Evolutionary conservation across 1,140 invertebrate species (phyloP).

Genomic region (Hestina assimilis): DNA sequence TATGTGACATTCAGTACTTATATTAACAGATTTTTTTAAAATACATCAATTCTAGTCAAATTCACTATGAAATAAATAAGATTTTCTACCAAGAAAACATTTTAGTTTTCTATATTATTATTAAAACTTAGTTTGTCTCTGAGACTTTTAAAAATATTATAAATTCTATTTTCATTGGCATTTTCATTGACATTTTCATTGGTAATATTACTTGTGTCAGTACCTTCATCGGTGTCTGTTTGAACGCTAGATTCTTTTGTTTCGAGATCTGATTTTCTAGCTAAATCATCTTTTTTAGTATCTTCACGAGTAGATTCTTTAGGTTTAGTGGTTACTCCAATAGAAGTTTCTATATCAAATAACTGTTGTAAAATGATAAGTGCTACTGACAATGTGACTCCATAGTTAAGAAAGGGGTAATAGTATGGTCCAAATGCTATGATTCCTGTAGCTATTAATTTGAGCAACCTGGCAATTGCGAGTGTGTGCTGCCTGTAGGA

Average conservation of each 20-base stretch:
- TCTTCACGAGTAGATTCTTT: constrained; percentile 5
- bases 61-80: constrained; percentile 1
- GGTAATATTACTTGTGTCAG: constrained; percentile 1
- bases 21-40: no score
- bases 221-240: constrained; percentile 1
- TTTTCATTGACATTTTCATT: constrained; percentile 14
- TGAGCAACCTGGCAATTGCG: constrained; percentile 71
- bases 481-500: constrained; percentile 73
- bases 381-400: constrained; percentile 75
- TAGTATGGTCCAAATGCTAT: constrained; percentile 79
- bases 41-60: not conserved
- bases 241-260: not conserved
- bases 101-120: not conserved
- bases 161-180: constrained; percentile 57
- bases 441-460: constrained; percentile 71
- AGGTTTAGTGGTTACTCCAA: not conserved
- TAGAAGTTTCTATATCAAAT: constrained; percentile 38
- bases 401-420: constrained; percentile 79
- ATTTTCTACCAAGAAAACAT: constrained; percentile 6
- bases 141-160: constrained; percentile 53
- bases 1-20: no score
- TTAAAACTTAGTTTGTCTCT: constrained; percentile 54
- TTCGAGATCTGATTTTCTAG: constrained; percentile 10
- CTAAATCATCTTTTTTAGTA: constrained; percentile 1
- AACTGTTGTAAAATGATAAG: constrained; percentile 79